Percentiles rank a stretch among this genome's conserved stretches.
phyloP scores from a whole-genome alignment of 1,140 invertebrate genomes.

The Drosophila nasuta region DNA sequence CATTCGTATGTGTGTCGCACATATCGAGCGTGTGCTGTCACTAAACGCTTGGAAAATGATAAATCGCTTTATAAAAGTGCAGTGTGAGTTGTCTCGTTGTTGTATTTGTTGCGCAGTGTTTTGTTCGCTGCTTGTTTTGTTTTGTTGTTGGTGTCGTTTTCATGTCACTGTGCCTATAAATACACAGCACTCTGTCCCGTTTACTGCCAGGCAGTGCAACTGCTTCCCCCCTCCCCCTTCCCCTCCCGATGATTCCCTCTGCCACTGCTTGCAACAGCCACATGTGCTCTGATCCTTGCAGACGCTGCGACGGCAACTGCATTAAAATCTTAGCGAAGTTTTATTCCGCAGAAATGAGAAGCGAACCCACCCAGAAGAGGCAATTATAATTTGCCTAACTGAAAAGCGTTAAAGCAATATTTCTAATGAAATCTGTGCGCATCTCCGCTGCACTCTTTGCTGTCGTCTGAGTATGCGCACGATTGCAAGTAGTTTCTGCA shows the following conservation, averaged over 20 bases:
- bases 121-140: slow-evolving; percentile 40
- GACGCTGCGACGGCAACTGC: slow-evolving; percentile 56
- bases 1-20: slow-evolving; percentile 42
- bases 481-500: slow-evolving; percentile 58
- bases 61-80: slow-evolving; percentile 84
- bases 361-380: slow-evolving; percentile 72
- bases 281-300: slow-evolving; percentile 67
- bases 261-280: neutral
- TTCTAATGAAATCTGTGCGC: slow-evolving; percentile 74
- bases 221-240: slow-evolving; percentile 17
- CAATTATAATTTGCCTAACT: slow-evolving; percentile 71
- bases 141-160: slow-evolving; percentile 49
- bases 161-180: slow-evolving; percentile 60
- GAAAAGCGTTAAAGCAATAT: slow-evolving; percentile 55
- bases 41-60: slow-evolving; percentile 80
- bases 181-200: slow-evolving; percentile 25
- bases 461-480: slow-evolving; percentile 78
- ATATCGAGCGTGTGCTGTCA: slow-evolving; percentile 76
- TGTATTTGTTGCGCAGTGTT: slow-evolving; percentile 18
- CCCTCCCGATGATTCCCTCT: neutral
- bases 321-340: slow-evolving; percentile 31
- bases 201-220: too few relatives aligned
- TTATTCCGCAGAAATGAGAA: slow-evolving; percentile 7
- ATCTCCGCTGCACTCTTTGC: slow-evolving; percentile 33
- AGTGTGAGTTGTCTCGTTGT: slow-evolving; percentile 60